Evolutionary conservation across 1,140 invertebrate species (phyloP), one percentile per base, ranked within the genome.

Genomic region (Araneus ventricosus): DNA sequence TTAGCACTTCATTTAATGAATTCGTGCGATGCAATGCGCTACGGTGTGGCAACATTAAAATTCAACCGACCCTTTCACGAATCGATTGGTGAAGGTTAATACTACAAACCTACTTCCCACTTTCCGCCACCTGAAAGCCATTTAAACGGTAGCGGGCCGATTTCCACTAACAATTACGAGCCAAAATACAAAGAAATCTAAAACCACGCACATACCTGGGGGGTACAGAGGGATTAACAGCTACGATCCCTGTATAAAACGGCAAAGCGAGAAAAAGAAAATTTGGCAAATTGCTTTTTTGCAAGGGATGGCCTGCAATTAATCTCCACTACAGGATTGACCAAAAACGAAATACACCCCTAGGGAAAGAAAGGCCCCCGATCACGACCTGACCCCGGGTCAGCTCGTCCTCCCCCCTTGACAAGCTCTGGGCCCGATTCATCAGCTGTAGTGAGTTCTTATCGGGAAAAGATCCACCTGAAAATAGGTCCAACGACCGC

Each of bases 361-460:
- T 22, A 59, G 41, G 75, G 75, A 5, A n/a, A 52, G 45, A 34
- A 75, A 41, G 70, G 75, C 75, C 89, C 85, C 89, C 37, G 34
- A 59, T 41, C 89, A 91, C 89, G 89, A 91, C 75, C 39, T 91
- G 89, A 91, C 89, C 75, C 57, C 7, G 61, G 70, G 79, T 84
- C 80, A 84, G 41, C 37, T 84, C 30, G 7, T 34, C 24, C 45
- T 59, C 57, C 45, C 67, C 24, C 70, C 22, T 52, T 90, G 89
- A 90, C 89, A 89, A 37, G 39, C 61, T 70, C 67, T 34, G 67
- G 30, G 67, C 67, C 41, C 88, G 88, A 89, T 89, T 52, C 88
- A 89, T 89, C 88, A 89, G 88, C 59, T 87, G 10, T 52, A 52
- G 45, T 52, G 10, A 61, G 24, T 17, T 63, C 57, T 91, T 84